These are phyloP conservation scores for Laticauda colubrina DNA, from an alignment of 2,113 vertebrate species.

Conservation along the genomic window DNA sequence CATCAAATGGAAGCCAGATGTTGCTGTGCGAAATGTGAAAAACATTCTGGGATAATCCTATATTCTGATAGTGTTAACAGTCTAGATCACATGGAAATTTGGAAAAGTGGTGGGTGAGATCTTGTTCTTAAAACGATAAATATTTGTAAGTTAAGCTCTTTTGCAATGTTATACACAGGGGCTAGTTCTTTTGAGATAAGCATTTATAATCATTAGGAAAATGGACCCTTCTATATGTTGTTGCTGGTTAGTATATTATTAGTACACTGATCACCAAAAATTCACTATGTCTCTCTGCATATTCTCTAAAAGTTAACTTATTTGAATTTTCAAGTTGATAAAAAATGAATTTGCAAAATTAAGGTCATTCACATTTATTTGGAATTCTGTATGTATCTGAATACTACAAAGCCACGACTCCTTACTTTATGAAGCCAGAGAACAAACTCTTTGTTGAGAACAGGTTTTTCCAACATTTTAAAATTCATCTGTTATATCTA, in stretches of 20 bases:
- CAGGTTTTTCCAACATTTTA: not conserved
- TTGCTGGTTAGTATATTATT: not conserved
- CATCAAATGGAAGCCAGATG: not conserved
- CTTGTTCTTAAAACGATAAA: not conserved
- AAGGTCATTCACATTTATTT: not conserved
- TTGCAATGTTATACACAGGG: not conserved
- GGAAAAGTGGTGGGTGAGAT: not conserved
- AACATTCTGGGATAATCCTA: not conserved
- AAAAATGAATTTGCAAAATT: not conserved
- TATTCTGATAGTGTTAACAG: not conserved
- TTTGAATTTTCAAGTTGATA: not conserved
- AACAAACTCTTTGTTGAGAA: not conserved
- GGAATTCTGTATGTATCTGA: not conserved
- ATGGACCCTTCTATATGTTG: not conserved
- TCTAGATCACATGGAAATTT: not conserved
- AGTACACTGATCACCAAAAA: not conserved
- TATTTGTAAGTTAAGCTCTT: not conserved
- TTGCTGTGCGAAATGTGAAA: not conserved
- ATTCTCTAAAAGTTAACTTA: not conserved
- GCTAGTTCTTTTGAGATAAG: not conserved
- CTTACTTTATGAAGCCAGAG: not conserved
- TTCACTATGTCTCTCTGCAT: not conserved
- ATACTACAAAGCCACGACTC: not conserved
- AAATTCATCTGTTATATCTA: not conserved
- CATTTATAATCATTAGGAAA: not conserved